These are phyloP conservation scores for Dromococcyx pavoninus DNA, from an alignment of 2,797 vertebrate genomes.

Conservation along the genomic window DNA sequence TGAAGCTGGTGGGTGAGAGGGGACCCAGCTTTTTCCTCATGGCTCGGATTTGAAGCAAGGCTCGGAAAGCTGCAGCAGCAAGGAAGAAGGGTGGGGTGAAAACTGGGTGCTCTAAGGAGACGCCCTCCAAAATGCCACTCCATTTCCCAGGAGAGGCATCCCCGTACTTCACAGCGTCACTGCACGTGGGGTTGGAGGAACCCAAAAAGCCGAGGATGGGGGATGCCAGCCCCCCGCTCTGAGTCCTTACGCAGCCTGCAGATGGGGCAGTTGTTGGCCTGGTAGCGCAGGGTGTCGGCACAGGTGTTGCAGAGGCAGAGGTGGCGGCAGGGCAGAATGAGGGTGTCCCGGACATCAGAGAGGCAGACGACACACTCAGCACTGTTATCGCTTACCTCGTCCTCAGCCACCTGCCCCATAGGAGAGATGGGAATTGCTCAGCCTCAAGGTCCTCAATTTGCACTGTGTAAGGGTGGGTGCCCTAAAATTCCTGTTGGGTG, in stretches of 20 bases:
- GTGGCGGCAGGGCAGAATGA: slow-evolving; percentile 95
- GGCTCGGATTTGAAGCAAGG: slow-evolving; percentile 96
- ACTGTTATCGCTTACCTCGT: slow-evolving; percentile 98
- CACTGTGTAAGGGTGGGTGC: rapidly evolving
- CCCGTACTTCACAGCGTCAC: not conserved
- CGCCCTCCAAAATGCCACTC: rapidly evolving
- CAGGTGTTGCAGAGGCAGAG: slow-evolving; percentile 95
- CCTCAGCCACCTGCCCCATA: slow-evolving; percentile 85
- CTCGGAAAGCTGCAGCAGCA: slow-evolving; percentile 85
- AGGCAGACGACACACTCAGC: slow-evolving; percentile 98
- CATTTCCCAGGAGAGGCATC: not conserved
- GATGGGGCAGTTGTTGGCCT: slow-evolving; percentile 98
- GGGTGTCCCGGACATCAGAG: slow-evolving; percentile 93
- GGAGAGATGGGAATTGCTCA: not conserved
- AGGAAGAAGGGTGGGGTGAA: not conserved
- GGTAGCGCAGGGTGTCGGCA: slow-evolving; percentile 93
- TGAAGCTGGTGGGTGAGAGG: slow-evolving; percentile 88
- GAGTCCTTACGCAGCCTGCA: slow-evolving; percentile 89
- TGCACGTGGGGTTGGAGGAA: rapidly evolving
- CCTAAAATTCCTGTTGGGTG: not conserved
- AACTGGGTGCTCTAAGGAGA: not conserved
- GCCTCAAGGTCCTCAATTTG: not conserved
- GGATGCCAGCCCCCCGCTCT: not conserved
- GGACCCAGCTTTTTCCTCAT: slow-evolving; percentile 96
- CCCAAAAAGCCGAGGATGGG: rapidly evolving